Evolutionary conservation across 2,797 vertebrate genomes (phyloP), one percentile per base, ranked within the genome.

Genomic region (Siniperca obscura): DNA sequence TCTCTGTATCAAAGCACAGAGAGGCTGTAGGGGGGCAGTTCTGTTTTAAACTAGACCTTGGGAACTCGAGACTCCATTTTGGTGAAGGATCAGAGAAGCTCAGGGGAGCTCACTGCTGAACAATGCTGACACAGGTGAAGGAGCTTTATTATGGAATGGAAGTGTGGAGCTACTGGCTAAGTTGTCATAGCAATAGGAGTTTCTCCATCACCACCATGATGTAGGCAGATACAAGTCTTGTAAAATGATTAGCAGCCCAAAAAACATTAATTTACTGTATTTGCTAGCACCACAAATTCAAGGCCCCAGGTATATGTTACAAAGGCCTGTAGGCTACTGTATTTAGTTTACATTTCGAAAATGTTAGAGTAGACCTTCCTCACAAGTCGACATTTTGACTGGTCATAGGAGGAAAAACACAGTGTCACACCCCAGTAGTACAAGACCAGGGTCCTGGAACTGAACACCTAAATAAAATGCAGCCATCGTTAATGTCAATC

Each of bases 101-200:
- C 48, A 56, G 21, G 53, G 53, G 79, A 48, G 55, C 34, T 81
- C 34, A 56, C 30, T 55, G 42, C 76, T 56, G 25, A 70, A 81
- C 61, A 77, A 25, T 50, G 59, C 60, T 68, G 52, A 77, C 76
- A 60, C 21, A 17, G 56, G 56, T 40, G 30, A 55, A 52, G 34
- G 48, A 30, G 57, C 59, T 66, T 55, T 17, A 50, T 55, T 27
- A 16, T 22, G 44, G 53, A 48, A 4, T 34, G 30, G 60, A 64
- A 62, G 61, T 67, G 46, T 36, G 40, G 25, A 25, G 48, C 50
- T 62, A 8, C 53, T 46, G 44, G 14, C 42, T 42, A 7, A 48
- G n/a, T 34, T 65, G 22, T 67, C n/a, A 46, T 48, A 66, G 21
- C 60, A 30, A 12, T 42, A 30, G 16, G 30, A 48, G 17, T 27